Base-by-base conservation (phyloP, 2,113 vertebrate species). In the Corapipo altera region DNA sequence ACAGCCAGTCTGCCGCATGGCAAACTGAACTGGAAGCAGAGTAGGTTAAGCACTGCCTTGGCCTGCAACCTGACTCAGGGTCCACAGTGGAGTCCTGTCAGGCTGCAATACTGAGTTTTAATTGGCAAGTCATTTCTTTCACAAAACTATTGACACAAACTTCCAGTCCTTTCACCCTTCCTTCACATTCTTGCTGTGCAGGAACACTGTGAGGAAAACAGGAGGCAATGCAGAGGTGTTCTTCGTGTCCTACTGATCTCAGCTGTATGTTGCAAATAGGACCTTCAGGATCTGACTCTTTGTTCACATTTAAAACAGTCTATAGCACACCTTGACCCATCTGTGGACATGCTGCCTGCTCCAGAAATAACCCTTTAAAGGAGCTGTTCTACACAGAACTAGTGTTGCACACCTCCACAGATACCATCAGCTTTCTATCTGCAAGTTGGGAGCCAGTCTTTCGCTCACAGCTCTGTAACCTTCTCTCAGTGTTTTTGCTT, bases 151-250 rank as follows among this genome's bases (percentile, higher is more conserved):
- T 0, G 2, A 32, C 32, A 18, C 22, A 19, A 67, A 67, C n/a
- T 69, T 72, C 22, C 16, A 19, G 62, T 80, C 3, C 0, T 79
- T 89, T 73, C 41, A 11, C 6, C 22, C 35, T 62, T 41, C 33
- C 16, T 80, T 92, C 30, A 28, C n/a, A 2, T 66, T 48, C 37
- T 51, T 0, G 1, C 37, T 49, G 2, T 4, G 14, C 17, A 41
- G 52, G 23, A 62, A 12, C 32, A 21, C 35, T 35, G 8, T 2
- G 3, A 28, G 1, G 7, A 52, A 71, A 90, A 62, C 0, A 1
- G 46, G 49, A 43, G 26, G 46, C 1, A 1, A 32, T 43, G 32
- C 6, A 62, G n/a, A 15, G 28, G 44, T 0, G 0, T 52, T 44
- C 32, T 33, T 10, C 20, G 43, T 26, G 9, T 78, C 24, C 19